phyloP scores from a whole-genome alignment of 2,888 invertebrate species.

The Tricholauxania praeusta region DNA sequence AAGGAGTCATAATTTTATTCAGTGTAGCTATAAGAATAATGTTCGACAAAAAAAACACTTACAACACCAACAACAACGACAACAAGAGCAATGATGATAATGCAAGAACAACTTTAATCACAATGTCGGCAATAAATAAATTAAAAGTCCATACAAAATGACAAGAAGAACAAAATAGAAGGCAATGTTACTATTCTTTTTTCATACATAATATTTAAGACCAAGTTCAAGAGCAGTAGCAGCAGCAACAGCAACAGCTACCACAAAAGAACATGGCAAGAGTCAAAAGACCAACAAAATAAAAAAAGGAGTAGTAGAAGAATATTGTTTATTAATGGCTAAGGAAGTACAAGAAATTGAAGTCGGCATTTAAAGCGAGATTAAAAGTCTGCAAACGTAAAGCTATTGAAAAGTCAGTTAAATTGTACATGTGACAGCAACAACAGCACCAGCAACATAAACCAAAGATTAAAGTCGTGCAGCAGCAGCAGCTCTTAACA shows the following conservation, averaged over 20 bases:
- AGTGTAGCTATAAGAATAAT: too few relatives aligned
- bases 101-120: conserved; percentile 5
- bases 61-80: too few relatives aligned
- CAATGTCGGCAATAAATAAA: conserved; percentile 41
- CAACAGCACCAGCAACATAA: conserved; percentile 2
- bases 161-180: conserved; percentile 19
- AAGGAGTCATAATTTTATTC: too few relatives aligned
- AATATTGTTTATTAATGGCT: conserved; percentile 22
- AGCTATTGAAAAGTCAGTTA: conserved; percentile 12
- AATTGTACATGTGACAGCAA: background rate
- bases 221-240: background rate
- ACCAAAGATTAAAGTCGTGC: background rate
- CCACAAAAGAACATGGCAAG: conserved; percentile 6
- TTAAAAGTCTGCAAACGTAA: conserved; percentile 38
- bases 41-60: too few relatives aligned
- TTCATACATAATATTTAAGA: background rate
- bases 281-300: conserved; percentile 29
- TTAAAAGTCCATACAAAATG: conserved; percentile 30
- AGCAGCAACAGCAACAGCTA: background rate
- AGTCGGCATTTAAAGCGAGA: conserved; percentile 8
- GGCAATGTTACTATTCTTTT: conserved; percentile 24
- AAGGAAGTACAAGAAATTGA: background rate
- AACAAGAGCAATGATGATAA: conserved; percentile 22
- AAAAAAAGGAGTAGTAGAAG: conserved; percentile 7
- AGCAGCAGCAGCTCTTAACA: too few relatives aligned